Evolutionary conservation across 2,113 vertebrate species (phyloP).

Genomic region (Falco punctatus): DNA sequence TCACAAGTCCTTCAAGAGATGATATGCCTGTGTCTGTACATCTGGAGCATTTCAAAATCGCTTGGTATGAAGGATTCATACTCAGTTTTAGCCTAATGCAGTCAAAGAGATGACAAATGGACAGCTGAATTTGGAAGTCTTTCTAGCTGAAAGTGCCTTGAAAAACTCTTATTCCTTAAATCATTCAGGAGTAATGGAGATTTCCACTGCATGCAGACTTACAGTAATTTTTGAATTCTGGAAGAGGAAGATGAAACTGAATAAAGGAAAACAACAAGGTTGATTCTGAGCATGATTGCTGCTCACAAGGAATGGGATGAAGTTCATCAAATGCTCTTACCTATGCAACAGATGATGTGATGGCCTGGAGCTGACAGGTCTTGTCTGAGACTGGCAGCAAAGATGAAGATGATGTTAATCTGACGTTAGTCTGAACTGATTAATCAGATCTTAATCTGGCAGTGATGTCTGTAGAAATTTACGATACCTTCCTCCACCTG

Average conservation of each 20-base stretch:
- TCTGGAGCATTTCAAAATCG: not conserved
- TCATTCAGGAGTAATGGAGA: not conserved
- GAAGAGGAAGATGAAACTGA: not conserved
- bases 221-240: not conserved
- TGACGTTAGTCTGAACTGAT: not conserved
- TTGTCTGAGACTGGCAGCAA: not conserved
- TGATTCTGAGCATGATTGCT: not conserved
- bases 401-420: not conserved
- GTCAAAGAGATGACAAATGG: not conserved
- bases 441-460: slow-evolving; percentile 7
- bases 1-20: not conserved
- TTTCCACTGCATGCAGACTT: not conserved
- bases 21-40: not conserved
- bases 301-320: not conserved
- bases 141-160: not conserved
- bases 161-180: not conserved
- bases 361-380: not conserved
- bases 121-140: not conserved
- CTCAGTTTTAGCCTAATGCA: not conserved
- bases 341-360: not conserved
- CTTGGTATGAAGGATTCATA: not conserved
- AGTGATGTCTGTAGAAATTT: not conserved
- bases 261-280: not conserved
- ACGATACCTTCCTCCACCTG: not conserved
- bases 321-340: slow-evolving; percentile 21